Percentiles rank a stretch among this genome's conserved stretches.
phyloP scores from a whole-genome alignment of 2,797 vertebrate species.

The Bryconaethiops microstoma region DNA sequence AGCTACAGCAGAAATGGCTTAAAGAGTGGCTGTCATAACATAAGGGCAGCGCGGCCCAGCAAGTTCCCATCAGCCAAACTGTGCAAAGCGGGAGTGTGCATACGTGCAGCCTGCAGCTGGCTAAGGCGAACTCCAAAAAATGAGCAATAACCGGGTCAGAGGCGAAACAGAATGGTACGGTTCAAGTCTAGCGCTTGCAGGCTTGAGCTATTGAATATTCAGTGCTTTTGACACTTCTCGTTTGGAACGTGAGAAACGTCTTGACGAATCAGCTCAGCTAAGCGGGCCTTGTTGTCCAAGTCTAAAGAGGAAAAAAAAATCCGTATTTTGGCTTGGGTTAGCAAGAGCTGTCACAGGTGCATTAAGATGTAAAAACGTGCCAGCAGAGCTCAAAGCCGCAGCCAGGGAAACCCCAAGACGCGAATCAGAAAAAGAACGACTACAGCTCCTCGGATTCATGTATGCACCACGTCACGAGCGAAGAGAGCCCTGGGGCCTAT shows the following conservation, averaged over 20 bases:
- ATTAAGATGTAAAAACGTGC: slow-evolving; percentile 37
- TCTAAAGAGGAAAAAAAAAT: background rate
- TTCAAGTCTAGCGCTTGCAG: background rate
- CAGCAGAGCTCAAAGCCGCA: slow-evolving; percentile 10
- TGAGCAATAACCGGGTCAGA: slow-evolving; percentile 48
- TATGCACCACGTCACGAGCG: background rate
- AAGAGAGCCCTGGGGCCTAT: slow-evolving; percentile 50
- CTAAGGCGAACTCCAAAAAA: slow-evolving; percentile 50
- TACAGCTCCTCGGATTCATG: background rate
- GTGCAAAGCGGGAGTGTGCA: background rate
- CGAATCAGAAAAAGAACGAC: background rate
- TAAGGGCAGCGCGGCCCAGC: slow-evolving; percentile 50
- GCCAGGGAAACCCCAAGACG: background rate
- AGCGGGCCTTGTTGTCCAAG: slow-evolving; percentile 9
- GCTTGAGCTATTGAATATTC: slow-evolving; percentile 22
- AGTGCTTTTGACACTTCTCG: slow-evolving; percentile 32
- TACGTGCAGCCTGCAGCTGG: slow-evolving; percentile 19
- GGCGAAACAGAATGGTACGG: background rate
- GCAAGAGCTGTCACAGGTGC: slow-evolving; percentile 38
- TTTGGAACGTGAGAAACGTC: slow-evolving; percentile 40
- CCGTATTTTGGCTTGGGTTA: slow-evolving; percentile 39
- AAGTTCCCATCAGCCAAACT: slow-evolving; percentile 2
- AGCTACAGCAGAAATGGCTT: slow-evolving; percentile 68
- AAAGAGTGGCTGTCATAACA: slow-evolving; percentile 67
- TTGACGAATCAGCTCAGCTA: slow-evolving; percentile 37